Evolutionary conservation across 2,797 vertebrate species (phyloP), one percentile per base, ranked within the genome.

Genomic region (Erpetoichthys calabaricus): DNA sequence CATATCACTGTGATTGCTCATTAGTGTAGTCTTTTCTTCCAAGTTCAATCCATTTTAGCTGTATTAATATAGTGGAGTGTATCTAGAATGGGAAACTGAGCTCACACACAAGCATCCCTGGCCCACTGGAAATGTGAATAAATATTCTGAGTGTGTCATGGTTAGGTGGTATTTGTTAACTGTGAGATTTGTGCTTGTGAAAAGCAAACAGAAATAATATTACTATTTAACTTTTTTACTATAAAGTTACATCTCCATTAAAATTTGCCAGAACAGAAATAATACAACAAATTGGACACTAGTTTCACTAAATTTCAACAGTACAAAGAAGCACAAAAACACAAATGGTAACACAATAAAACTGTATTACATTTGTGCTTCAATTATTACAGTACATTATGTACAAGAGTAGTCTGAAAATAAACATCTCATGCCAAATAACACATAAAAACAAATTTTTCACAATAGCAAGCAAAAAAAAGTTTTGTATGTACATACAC

Each of bases 361-460:
- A 94, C 89, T 97, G 91, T 97, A 94, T 97, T 92, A 91, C 91
- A 92, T 94, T 94, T 95, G 92, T 92, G 90, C 87, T 91, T 94
- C 86, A 89, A 88, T 89, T 91, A 89, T 91, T 92, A 92, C 91
- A 92, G 85, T 94, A 91, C 89, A 82, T 77, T 97, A 94, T 97
- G 77, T 96, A 96, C 92, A 97, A 80, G 83, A 70, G 68, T 73
- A 73, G 86, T 89, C 87, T 89, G 79, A 89, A 92, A 93, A 92
- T 91, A 92, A 94, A 88, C 89, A 90, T 95, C 87, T 97, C 93
- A 95, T 94, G 91, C 91, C 88, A 81, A 84, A 78, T 86, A 85
- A 91, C 83, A 90, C 86, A 80, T 69, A 80, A 85, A 84, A 88
- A 83, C 70, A 75, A 87, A 80, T 70, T 70, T 69, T 75, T 65